Percentiles rank a stretch among this genome's conserved stretches.
Evolutionary conservation across 2,797 vertebrate genomes (phyloP).

Genomic region (Acanthurus lineatus): DNA sequence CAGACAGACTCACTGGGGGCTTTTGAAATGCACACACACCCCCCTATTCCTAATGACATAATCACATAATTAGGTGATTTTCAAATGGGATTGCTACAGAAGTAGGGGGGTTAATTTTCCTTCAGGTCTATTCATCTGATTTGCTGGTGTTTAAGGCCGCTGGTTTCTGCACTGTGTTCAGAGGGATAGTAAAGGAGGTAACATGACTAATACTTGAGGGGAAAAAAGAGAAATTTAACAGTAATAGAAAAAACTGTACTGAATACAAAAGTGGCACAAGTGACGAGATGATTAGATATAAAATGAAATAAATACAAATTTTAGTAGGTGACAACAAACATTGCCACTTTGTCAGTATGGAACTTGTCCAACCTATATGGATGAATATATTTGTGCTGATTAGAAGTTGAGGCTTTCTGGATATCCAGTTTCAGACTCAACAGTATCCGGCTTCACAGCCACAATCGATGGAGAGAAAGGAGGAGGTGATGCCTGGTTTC

Average conservation of each 20-base stretch:
- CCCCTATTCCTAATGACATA: slow-evolving; percentile 92
- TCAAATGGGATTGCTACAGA: slow-evolving; percentile 87
- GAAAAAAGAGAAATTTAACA: slow-evolving; percentile 30
- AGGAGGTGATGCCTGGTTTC: slow-evolving; percentile 63
- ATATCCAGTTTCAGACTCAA: slow-evolving; percentile 56
- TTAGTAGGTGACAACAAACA: slow-evolving; percentile 6
- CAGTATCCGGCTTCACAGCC: slow-evolving; percentile 32
- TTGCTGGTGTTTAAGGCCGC: slow-evolving; percentile 81
- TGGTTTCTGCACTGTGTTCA: slow-evolving; percentile 72
- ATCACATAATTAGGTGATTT: slow-evolving; percentile 95
- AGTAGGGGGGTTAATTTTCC: slow-evolving; percentile 89
- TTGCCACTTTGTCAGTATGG: background rate
- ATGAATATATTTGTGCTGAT: slow-evolving; percentile 18
- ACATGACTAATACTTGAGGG: slow-evolving; percentile 27
- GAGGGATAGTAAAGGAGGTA: slow-evolving; percentile 34
- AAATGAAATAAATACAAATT: slow-evolving; percentile 5
- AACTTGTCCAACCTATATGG: slow-evolving; percentile 1
- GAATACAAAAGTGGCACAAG: background rate
- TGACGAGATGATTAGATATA: background rate
- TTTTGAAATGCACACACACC: slow-evolving; percentile 87
- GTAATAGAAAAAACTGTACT: background rate
- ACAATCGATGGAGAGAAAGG: slow-evolving; percentile 44
- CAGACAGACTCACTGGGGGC: slow-evolving; percentile 85
- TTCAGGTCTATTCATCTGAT: slow-evolving; percentile 82
- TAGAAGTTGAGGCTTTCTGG: slow-evolving; percentile 16